Conservation (phyloP, 2,888 invertebrate genomes). For the Patella pellucida region DNA sequence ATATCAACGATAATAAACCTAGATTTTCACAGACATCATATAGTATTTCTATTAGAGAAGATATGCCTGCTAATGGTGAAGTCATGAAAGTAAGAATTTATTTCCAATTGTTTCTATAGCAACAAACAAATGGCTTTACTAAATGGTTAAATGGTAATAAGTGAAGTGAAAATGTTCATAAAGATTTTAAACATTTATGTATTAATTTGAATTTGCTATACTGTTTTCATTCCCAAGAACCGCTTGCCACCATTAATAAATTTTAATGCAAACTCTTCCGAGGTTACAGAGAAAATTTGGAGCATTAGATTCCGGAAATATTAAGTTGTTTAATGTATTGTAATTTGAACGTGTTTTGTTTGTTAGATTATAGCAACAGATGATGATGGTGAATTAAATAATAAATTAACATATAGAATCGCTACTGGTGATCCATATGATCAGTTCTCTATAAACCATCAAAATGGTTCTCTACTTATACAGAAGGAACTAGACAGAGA, state of each 20-base stretch:
- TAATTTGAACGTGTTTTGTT: background rate
- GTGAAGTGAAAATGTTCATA: too few relatives aligned
- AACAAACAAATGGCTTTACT: too few relatives aligned
- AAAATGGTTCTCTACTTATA: conserved; percentile 77
- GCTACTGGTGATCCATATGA: conserved; percentile 50
- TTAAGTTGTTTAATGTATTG: too few relatives aligned
- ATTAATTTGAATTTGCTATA: too few relatives aligned
- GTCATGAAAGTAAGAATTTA: conserved; percentile 76
- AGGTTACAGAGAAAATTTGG: too few relatives aligned
- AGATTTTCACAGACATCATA: conserved; percentile 53
- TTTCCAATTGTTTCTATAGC: background rate
- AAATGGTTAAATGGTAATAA: too few relatives aligned
- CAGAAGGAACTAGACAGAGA: conserved; percentile 85
- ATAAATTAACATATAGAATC: conserved; percentile 79
- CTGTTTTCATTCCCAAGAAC: too few relatives aligned
- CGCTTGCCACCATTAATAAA: too few relatives aligned
- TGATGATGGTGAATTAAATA: conserved; percentile 86
- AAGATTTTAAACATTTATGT: too few relatives aligned
- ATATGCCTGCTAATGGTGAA: conserved; percentile 80
- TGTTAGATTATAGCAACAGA: conserved; percentile 83
- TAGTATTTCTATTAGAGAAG: conserved; percentile 76
- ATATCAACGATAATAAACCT: conserved; percentile 67
- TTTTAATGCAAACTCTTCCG: too few relatives aligned
- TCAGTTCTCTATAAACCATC: conserved; percentile 57
- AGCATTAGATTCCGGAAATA: too few relatives aligned